Evolutionary conservation across 2,888 invertebrate genomes (phyloP), one percentile per base, ranked within the genome.

Genomic region (Agrotis segetum): DNA sequence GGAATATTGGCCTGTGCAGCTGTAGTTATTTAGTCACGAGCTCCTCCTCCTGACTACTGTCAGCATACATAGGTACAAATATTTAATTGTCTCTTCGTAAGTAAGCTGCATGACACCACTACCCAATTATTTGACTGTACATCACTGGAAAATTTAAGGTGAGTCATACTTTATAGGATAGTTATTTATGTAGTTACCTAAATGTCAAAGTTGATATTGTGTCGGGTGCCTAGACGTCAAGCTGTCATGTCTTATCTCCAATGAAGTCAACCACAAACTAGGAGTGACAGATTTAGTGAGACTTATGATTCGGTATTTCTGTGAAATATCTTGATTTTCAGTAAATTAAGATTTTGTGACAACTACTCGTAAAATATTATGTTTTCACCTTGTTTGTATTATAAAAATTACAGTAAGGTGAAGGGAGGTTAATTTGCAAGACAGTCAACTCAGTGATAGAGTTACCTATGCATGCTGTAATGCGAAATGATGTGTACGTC

Each of bases 241-340:
- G 40, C 24, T 50, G 63, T 74, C 68, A 47, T 63, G 47, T 53
- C 75, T 58, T 53, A 62, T 74, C 58, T 62, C n/a, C 34, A 67
- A 50, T 34, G 50, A 14, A 46, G 14, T 40, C 17, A 14, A 19
- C 29, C 21, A 56, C 74, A 53, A 69, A 55, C n/a, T 46, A 19
- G 5, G 44, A 64, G 62, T 53, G 62, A 60, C 49, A 63, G 52
- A 55, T 59, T 49, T 63, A 55, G 9, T 67, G 40, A 17, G 49
- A 21, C 16, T 46, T 44, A 40, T n/a, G 56, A 56, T 29, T 21
- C 21, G 21, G 17, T 11, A n/a, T 16, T 3, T 2, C 46, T 63
- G 19, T 52, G 40, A 29, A 34, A 52, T 50, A 50, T 14, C 11
- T 47, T 47, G 19, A 47, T 47, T 62, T 69, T 29, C 24, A 2